Conservation (phyloP, 2,888 invertebrate genomes). For the Rhingia rostrata region DNA sequence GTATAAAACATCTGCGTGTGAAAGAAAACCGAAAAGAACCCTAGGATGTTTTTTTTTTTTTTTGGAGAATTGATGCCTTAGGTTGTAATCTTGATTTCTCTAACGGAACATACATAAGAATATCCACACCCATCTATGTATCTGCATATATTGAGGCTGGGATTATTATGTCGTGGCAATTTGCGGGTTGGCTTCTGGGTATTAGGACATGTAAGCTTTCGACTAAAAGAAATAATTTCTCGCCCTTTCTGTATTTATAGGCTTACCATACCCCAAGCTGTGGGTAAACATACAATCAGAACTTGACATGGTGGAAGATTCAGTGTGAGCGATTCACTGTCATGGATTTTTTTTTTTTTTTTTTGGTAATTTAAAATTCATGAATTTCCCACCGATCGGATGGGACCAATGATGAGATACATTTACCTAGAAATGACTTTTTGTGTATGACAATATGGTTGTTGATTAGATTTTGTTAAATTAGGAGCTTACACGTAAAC, state of each 20-base stretch:
- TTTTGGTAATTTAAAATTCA: too few relatives aligned
- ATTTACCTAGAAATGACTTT: too few relatives aligned
- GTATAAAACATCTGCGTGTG: slow-evolving; percentile 16
- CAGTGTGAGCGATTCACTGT: too few relatives aligned
- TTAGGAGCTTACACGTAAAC: too few relatives aligned
- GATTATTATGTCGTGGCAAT: slow-evolving; percentile 51
- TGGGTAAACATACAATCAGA: not conserved
- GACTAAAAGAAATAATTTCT: slow-evolving; percentile 31
- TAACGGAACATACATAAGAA: slow-evolving; percentile 8
- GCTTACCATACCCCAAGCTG: slow-evolving; percentile 3
- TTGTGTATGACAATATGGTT: too few relatives aligned
- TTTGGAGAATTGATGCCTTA: slow-evolving; percentile 14
- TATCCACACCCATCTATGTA: slow-evolving; percentile 11
- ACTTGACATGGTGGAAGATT: not conserved
- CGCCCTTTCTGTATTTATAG: slow-evolving; percentile 15
- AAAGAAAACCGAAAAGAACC: slow-evolving; percentile 34
- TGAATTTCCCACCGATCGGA: too few relatives aligned
- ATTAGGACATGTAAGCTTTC: slow-evolving; percentile 28
- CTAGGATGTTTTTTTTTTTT: not conserved
- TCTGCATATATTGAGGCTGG: slow-evolving; percentile 29
- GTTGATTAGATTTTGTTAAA: too few relatives aligned
- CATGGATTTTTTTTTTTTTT: too few relatives aligned
- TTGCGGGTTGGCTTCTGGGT: slow-evolving; percentile 34
- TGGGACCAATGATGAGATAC: too few relatives aligned
- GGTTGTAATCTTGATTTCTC: slow-evolving; percentile 13